Conservation (phyloP, 2,113 vertebrate genomes). For the Macquaria ambigua region DNA sequence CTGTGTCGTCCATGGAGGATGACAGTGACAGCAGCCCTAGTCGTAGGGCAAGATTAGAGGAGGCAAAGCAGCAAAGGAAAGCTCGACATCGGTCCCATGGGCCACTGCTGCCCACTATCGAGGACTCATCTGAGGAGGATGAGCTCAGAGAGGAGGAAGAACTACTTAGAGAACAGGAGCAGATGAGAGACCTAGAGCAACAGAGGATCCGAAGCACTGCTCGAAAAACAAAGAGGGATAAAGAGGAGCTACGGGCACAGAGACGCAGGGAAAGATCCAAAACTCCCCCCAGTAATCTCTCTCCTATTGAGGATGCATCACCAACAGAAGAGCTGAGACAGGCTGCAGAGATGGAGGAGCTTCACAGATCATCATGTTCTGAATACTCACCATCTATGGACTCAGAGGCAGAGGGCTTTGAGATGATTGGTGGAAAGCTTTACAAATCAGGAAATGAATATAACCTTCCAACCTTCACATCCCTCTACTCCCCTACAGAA, state of each 20-base stretch:
- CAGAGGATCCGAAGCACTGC: constrained; percentile 97
- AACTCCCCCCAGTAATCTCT: constrained; percentile 98
- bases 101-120: constrained; percentile 96
- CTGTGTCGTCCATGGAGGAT: constrained; percentile 97
- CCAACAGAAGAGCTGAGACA: constrained; percentile 97
- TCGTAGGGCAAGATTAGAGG: constrained; percentile 93
- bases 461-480: constrained; percentile 97
- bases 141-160: constrained; percentile 98
- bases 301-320: constrained; percentile 97
- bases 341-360: constrained; percentile 98
- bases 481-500: constrained; percentile 97
- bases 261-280: constrained; percentile 96
- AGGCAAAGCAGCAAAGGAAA: constrained; percentile 98
- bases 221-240: constrained; percentile 96
- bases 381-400: constrained; percentile 98
- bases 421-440: constrained; percentile 90
- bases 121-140: constrained; percentile 98
- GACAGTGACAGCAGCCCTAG: constrained; percentile 99
- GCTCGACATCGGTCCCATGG: constrained; percentile 96
- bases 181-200: constrained; percentile 98
- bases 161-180: constrained; percentile 95
- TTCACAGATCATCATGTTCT: constrained; percentile 97
- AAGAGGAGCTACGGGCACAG: constrained; percentile 97
- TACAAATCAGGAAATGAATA: constrained; percentile 98
- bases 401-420: constrained; percentile 95